A percentile compares a stretch with the other conserved stretches of the same genome.
These are phyloP conservation scores for Trichonephila clavipes DNA, from an alignment of 1,140 invertebrate species.

Conservation along the genomic window DNA sequence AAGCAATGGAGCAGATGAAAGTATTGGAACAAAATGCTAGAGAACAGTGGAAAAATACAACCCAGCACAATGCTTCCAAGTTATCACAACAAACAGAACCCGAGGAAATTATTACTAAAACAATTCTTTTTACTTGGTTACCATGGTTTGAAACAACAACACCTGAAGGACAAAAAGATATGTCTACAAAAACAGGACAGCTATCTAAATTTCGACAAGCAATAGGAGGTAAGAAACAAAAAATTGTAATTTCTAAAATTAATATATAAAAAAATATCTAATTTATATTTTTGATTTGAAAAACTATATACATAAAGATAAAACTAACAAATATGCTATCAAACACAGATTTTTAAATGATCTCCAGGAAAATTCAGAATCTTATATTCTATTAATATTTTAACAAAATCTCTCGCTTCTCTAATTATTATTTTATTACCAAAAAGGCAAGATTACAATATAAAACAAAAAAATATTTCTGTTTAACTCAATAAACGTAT, in stretches of 20 bases:
- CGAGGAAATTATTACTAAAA: neutral
- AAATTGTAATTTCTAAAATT: neutral
- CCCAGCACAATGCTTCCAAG: neutral
- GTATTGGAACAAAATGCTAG: neutral
- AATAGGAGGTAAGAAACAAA: neutral
- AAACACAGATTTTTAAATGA: too few relatives aligned
- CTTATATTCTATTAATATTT: too few relatives aligned
- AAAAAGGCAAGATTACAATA: too few relatives aligned
- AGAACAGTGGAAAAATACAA: neutral
- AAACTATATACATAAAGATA: too few relatives aligned
- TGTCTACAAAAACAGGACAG: neutral
- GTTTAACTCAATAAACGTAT: too few relatives aligned
- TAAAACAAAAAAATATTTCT: too few relatives aligned
- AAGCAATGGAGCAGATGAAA: neutral
- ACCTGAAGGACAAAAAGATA: neutral
- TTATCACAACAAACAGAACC: neutral
- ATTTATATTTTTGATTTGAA: too few relatives aligned
- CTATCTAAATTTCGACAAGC: neutral
- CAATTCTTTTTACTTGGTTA: constrained; percentile 1
- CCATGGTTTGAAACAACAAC: constrained; percentile 38
- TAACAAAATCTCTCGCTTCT: too few relatives aligned
- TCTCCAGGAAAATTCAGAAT: too few relatives aligned
- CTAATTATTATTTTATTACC: too few relatives aligned
- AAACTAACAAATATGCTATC: too few relatives aligned
- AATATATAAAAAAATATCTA: neutral